A percentile compares a stretch with the other conserved stretches of the same genome.
Conservation (phyloP, 1,140 invertebrate genomes). For the Sinella curviseta region DNA sequence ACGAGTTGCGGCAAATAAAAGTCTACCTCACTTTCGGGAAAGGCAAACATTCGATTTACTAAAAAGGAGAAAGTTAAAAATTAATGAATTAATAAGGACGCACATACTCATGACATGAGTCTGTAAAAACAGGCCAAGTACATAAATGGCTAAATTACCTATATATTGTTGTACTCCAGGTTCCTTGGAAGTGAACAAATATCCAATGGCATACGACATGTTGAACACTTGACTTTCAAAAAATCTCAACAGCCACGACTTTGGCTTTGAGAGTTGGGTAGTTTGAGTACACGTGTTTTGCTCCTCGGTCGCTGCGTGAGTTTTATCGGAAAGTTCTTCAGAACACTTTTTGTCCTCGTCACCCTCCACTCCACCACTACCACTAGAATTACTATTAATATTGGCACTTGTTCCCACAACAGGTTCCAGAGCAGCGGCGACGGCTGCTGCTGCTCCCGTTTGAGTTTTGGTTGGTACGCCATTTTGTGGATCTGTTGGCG, state of each 20-base stretch:
- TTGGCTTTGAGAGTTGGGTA: constrained; percentile 50
- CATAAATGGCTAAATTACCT: constrained; percentile 66
- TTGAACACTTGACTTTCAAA: constrained; percentile 97
- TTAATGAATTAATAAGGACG: constrained; percentile 20
- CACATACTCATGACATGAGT: not conserved
- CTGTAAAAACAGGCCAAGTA: not conserved
- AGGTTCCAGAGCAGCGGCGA: not conserved
- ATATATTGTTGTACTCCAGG: constrained; percentile 93
- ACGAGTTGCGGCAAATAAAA: constrained; percentile 97
- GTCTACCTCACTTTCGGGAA: constrained; percentile 86
- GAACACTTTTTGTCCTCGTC: constrained; percentile 28
- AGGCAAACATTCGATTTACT: constrained; percentile 94
- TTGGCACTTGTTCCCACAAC: constrained; percentile 20
- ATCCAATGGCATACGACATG: constrained; percentile 95
- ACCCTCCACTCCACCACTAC: constrained; percentile 48
- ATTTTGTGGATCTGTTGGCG: not conserved
- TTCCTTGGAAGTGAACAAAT: constrained; percentile 98
- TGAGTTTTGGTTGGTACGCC: not conserved
- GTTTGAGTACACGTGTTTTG: constrained; percentile 38
- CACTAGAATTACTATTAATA: constrained; percentile 44
- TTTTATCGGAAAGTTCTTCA: constrained; percentile 43
- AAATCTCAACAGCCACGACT: constrained; percentile 74
- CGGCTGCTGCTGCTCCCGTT: not conserved
- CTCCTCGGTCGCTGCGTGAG: constrained; percentile 43
- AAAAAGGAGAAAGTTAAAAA: constrained; percentile 49